Evolutionary conservation across 2,113 vertebrate species (phyloP).

Genomic region (Cathartes aura): DNA sequence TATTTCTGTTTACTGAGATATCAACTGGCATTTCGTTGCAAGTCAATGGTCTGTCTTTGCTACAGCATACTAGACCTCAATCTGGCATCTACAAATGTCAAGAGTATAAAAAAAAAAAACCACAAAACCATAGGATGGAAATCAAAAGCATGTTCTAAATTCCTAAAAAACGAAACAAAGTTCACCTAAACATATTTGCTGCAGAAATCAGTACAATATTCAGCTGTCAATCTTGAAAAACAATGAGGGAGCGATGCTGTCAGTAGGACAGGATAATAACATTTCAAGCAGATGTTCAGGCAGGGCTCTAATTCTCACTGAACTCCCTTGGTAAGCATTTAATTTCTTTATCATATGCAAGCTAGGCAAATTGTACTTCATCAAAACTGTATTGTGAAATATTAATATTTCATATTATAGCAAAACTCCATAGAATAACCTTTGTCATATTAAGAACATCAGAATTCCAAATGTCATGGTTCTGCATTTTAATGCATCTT

Average conservation of each 20-base stretch:
- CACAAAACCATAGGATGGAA: slow-evolving; percentile 27
- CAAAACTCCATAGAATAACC: slow-evolving; percentile 81
- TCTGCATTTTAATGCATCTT: slow-evolving; percentile 79
- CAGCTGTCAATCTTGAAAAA: slow-evolving; percentile 82
- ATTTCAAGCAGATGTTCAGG: slow-evolving; percentile 85
- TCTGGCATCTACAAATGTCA: slow-evolving; percentile 94
- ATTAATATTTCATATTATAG: slow-evolving; percentile 85
- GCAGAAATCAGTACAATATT: slow-evolving; percentile 80
- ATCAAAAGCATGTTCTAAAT: slow-evolving; percentile 76
- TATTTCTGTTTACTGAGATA: slow-evolving; percentile 93
- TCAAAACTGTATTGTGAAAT: slow-evolving; percentile 84
- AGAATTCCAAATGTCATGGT: slow-evolving; percentile 82
- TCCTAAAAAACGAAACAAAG: slow-evolving; percentile 73
- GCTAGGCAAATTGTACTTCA: slow-evolving; percentile 82
- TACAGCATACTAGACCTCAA: slow-evolving; percentile 85
- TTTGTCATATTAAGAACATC: slow-evolving; percentile 79
- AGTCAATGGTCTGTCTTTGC: slow-evolving; percentile 84
- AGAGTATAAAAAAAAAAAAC: slow-evolving; percentile 68
- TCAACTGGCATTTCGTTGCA: slow-evolving; percentile 87
- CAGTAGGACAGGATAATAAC: slow-evolving; percentile 82
- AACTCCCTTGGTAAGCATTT: slow-evolving; percentile 85
- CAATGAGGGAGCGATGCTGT: slow-evolving; percentile 75
- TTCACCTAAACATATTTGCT: slow-evolving; percentile 81
- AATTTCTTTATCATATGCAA: slow-evolving; percentile 86
- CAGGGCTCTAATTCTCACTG: slow-evolving; percentile 80